Evolutionary conservation across 2,797 vertebrate species (phyloP).

Genomic region (Pseudochirops cupreus): DNA sequence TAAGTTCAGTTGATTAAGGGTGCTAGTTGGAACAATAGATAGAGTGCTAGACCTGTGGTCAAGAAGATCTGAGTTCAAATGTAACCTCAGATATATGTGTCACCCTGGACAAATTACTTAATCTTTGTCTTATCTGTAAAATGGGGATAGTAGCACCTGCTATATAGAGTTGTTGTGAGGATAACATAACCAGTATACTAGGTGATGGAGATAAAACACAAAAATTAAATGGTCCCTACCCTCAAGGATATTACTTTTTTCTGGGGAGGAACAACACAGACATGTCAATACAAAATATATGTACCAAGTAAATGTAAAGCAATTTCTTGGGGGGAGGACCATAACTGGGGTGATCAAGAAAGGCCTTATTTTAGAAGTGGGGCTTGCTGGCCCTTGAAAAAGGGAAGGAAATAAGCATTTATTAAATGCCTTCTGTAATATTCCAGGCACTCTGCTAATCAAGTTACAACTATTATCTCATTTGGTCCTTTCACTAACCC

Average conservation of each 20-base stretch:
- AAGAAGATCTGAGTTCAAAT: not conserved
- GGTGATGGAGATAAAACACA: not conserved
- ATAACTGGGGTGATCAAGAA: not conserved
- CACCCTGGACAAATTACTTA: not conserved
- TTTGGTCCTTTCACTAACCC: not conserved
- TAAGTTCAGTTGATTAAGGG: not conserved
- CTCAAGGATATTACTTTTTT: not conserved
- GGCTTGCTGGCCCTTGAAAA: not conserved
- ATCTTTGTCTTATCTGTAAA: not conserved
- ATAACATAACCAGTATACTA: not conserved
- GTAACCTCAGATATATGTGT: not conserved
- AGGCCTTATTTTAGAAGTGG: not conserved
- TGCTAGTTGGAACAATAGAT: not conserved
- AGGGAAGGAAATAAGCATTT: not conserved
- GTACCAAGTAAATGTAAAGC: not conserved
- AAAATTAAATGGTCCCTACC: not conserved
- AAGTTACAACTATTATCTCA: not conserved
- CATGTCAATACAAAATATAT: not conserved
- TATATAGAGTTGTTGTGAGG: not conserved
- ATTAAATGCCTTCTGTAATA: not conserved
- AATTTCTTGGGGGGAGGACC: not conserved
- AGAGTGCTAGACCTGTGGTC: not conserved
- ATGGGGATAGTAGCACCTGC: not conserved
- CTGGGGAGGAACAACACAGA: not conserved
- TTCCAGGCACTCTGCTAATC: not conserved